Percentiles rank a stretch among this genome's conserved stretches.
These are phyloP conservation scores for Gisinianus flammeolus DNA, from an alignment of 2,888 invertebrate genomes.

Conservation along the genomic window DNA sequence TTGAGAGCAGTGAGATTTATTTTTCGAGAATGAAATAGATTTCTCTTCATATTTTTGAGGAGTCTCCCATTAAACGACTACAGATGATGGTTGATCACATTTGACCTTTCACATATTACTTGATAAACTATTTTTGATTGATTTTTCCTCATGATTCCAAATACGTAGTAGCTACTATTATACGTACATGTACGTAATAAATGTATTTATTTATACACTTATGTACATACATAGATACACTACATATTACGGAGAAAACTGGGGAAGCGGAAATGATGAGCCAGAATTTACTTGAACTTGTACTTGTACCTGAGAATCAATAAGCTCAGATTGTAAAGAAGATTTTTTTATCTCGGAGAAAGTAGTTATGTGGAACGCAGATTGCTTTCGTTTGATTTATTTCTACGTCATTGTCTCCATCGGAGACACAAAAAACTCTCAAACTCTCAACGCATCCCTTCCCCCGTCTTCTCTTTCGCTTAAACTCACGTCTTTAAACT, in stretches of 20 bases:
- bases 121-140: not conserved
- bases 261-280: not conserved
- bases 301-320: not conserved
- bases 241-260: no score
- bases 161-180: no score
- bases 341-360: not conserved
- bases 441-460: not conserved
- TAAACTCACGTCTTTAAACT: not conserved
- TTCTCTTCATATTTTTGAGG: no score
- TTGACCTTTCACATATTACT: not conserved
- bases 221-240: not conserved
- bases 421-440: not conserved
- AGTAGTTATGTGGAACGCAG: not conserved
- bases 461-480: not conserved
- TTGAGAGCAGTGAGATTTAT: no score
- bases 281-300: not conserved
- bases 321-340: not conserved
- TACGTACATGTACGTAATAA: no score
- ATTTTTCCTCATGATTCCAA: not conserved
- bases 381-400: not conserved
- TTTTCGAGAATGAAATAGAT: no score
- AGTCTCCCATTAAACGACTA: no score
- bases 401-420: not conserved
- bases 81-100: not conserved
- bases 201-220: no score